These are phyloP conservation scores for Loripinus fragilis DNA, from an alignment of 2,888 invertebrate species.

Conservation along the genomic window DNA sequence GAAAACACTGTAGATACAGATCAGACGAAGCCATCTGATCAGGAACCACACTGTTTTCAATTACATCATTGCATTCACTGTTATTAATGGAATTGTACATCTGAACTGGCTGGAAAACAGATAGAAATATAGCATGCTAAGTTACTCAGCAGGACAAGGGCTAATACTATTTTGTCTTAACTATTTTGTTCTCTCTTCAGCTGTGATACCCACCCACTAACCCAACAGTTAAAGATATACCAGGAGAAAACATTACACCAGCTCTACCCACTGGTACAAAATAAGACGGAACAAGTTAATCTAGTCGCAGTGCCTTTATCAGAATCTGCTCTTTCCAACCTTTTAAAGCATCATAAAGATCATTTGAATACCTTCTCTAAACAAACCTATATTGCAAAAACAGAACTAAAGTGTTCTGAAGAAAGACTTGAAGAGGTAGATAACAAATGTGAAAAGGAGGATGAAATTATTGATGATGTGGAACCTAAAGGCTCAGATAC, in stretches of 20 bases:
- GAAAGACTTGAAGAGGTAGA: background rate
- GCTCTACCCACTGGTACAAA: constrained; percentile 67
- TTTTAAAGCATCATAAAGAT: constrained; percentile 12
- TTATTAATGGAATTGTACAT: no score
- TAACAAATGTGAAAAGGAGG: background rate
- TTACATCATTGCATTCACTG: no score
- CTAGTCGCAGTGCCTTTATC: constrained; percentile 68
- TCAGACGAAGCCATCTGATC: background rate
- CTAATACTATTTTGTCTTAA: no score
- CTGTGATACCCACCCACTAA: constrained; percentile 78
- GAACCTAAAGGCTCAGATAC: no score
- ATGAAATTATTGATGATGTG: no score
- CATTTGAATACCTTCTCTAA: background rate
- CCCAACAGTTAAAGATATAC: constrained; percentile 69
- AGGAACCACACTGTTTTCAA: background rate
- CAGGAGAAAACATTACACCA: constrained; percentile 73
- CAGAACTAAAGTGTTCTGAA: background rate
- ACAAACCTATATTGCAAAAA: background rate
- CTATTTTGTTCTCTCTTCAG: no score
- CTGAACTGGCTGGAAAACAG: no score
- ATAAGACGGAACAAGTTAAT: constrained; percentile 61
- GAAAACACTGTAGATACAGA: background rate
- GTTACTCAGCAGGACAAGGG: no score
- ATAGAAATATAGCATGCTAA: no score
- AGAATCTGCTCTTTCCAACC: constrained; percentile 39